Percentiles rank a stretch among this genome's conserved stretches.
phyloP scores from a whole-genome alignment of 2,797 vertebrate genomes.

The Serranus cabrilla region DNA sequence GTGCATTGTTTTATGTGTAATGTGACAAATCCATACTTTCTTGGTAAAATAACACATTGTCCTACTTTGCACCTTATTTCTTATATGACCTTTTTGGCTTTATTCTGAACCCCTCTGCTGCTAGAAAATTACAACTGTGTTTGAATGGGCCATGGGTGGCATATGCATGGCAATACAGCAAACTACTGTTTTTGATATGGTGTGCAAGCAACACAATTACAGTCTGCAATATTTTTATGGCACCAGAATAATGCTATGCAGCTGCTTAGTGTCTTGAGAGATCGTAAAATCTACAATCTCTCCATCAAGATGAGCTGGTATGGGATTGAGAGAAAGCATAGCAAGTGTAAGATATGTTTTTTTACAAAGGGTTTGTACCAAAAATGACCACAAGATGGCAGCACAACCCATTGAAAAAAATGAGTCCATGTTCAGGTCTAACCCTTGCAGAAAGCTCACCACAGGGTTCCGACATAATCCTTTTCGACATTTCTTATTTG shows the following conservation, averaged over 20 bases:
- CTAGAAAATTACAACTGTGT: background rate
- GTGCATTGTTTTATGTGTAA: too few relatives aligned
- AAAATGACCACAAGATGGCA: slow-evolving; percentile 69
- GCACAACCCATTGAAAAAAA: slow-evolving; percentile 49
- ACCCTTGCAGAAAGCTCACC: slow-evolving; percentile 31
- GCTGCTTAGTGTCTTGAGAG: background rate
- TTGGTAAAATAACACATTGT: too few relatives aligned
- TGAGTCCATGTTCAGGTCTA: fast-evolving
- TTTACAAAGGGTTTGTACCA: background rate
- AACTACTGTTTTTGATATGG: background rate
- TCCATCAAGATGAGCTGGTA: background rate
- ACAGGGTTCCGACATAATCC: slow-evolving; percentile 57
- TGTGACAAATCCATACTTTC: too few relatives aligned
- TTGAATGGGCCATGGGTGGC: background rate
- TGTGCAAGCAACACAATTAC: background rate
- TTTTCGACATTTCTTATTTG: slow-evolving; percentile 52
- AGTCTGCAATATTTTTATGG: background rate
- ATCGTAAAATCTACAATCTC: background rate
- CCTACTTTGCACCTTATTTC: too few relatives aligned
- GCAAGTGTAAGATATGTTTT: background rate
- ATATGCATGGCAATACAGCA: background rate
- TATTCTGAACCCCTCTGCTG: background rate
- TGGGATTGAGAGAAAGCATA: background rate
- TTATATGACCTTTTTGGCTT: background rate
- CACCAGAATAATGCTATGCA: background rate